A percentile compares a stretch with the other conserved stretches of the same genome.
Evolutionary conservation across 1,140 invertebrate genomes (phyloP).

Genomic region (Drosophila asahinai): DNA sequence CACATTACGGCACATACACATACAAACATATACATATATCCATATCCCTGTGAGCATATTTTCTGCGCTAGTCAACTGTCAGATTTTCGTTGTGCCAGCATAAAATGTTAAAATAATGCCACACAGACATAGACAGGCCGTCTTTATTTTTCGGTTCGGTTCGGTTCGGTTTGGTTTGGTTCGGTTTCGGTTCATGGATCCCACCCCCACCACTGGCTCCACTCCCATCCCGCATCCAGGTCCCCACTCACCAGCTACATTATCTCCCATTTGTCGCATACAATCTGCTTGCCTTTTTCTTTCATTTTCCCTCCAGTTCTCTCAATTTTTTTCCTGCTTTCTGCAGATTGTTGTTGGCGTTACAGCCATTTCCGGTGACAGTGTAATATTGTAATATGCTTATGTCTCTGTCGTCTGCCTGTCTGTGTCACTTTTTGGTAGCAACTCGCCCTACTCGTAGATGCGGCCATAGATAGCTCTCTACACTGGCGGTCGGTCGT

Average conservation of each 20-base stretch:
- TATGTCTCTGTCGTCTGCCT: slow-evolving; percentile 69
- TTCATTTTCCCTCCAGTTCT: slow-evolving; percentile 26
- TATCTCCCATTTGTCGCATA: slow-evolving; percentile 83
- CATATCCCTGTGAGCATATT: slow-evolving; percentile 67
- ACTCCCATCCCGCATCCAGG: slow-evolving; percentile 27
- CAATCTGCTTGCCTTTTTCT: slow-evolving; percentile 73
- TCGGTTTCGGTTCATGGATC: slow-evolving; percentile 23
- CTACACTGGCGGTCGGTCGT: slow-evolving; percentile 18
- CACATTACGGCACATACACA: background rate
- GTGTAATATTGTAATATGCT: slow-evolving; percentile 84
- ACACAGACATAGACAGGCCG: slow-evolving; percentile 66
- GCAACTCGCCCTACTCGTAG: slow-evolving; percentile 25
- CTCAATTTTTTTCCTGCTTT: slow-evolving; percentile 2
- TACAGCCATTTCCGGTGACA: slow-evolving; percentile 77
- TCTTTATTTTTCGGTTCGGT: slow-evolving; percentile 56
- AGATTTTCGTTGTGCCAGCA: slow-evolving; percentile 83
- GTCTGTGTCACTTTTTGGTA: slow-evolving; percentile 55
- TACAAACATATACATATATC: background rate
- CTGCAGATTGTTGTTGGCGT: slow-evolving; percentile 41
- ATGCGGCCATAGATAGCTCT: slow-evolving; percentile 48
- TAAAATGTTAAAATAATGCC: slow-evolving; percentile 84
- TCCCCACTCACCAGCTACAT: slow-evolving; percentile 70
- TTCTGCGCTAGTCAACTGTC: slow-evolving; percentile 80
- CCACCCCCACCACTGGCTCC: slow-evolving; percentile 21
- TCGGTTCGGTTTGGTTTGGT: slow-evolving; percentile 21